Base-by-base conservation (phyloP, 2,113 vertebrate species). In the Acrocephalus kingi region DNA sequence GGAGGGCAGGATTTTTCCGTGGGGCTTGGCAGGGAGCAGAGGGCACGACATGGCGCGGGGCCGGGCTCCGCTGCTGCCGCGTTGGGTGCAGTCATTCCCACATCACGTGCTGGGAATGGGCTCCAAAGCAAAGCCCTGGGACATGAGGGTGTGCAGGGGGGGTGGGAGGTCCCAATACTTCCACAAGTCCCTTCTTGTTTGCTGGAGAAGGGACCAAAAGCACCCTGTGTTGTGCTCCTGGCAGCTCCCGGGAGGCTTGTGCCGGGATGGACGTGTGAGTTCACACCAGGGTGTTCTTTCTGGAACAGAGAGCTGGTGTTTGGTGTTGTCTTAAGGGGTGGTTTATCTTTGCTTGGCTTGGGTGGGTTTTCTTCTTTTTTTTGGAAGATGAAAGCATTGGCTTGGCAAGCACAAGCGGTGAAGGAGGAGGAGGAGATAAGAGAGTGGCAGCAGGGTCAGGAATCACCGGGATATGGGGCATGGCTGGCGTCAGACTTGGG, bases 21-120 rank as follows among this genome's bases (percentile, higher is more conserved):
- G 8, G 24, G 55, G n/a, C 31, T 84, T 48, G 55, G 76, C 49
- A 8, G 5, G 17, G 39, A 41, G 55, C 21, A 11, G 30, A 75
- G 63, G 30, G 54, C 10, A 28, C 0, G 1, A 27, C 2, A 1
- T 15, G 16, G 41, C 51, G 6, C 1, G 0, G 58, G 24, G 39
- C 58, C 21, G 18, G 35, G 54, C 51, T 51, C 37, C 5, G 11
- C 62, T 45, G 24, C 27, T 1, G 1, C 27, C 1, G 9, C 0
- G 3, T 23, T 21, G 59, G 37, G 18, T 6, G 15, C 3, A 3
- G 72, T 22, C 54, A 14, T 80, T 72, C 62, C 68, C 3, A 1
- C 68, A 3, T 2, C 48, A 0, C 37, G 6, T 0, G 1, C 10
- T 16, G 45, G 33, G n/a, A 14, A 45, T 13, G 17, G 5, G 52